Base-by-base conservation (phyloP, 2,888 invertebrate genomes). In the Imbricaverruca yamaguchii region DNA sequence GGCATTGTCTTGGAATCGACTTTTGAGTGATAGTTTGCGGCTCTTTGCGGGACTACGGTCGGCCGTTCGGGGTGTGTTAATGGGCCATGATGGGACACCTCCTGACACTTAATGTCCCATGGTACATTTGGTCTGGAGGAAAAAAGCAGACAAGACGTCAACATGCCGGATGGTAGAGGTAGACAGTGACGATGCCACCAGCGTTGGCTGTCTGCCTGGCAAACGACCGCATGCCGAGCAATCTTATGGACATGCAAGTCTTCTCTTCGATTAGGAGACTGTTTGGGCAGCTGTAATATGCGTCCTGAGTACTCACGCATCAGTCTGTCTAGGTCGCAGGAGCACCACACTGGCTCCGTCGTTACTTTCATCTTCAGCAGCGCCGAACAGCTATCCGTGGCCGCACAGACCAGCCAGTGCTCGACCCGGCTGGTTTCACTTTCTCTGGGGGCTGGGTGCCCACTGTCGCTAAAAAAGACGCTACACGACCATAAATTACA, bases 41-140 rank as follows among this genome's bases (percentile, higher is more conserved):
- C 39, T 55, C 18, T 74, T 74, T 74, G 55, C 74, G 53, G 53
- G 74, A 11, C 9, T 23, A 11, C 21, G 53, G 13, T 53, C 18
- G 55, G 55, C 74, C 74, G 23, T 74, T 74, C 74, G 15, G 74
- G 69, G 39, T 55, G 74, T 23, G 74, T 74, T 74, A 53, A 74
- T 74, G 74, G 74, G 55, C 74, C 74, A 18, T 74, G 74, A 74
- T 74, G 74, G 74, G 74, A 74, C 74, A 74, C 74, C 74, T 74
- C 55, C 21, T 55, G 74, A 74, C 74, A 74, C 55, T 74, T 74
- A 74, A 74, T 74, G 74, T 55, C 55, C 74, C 55, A 55, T 74
- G 74, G 74, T 55, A 74, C 74, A 53, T 74, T 74, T 55, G 18
- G 74, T 55, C 39, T 15, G 21, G 21, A 11, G 10, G 55, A 55